These are phyloP conservation scores for Sebastes taczanowskii DNA, from an alignment of 2,797 vertebrate species.

Conservation along the genomic window DNA sequence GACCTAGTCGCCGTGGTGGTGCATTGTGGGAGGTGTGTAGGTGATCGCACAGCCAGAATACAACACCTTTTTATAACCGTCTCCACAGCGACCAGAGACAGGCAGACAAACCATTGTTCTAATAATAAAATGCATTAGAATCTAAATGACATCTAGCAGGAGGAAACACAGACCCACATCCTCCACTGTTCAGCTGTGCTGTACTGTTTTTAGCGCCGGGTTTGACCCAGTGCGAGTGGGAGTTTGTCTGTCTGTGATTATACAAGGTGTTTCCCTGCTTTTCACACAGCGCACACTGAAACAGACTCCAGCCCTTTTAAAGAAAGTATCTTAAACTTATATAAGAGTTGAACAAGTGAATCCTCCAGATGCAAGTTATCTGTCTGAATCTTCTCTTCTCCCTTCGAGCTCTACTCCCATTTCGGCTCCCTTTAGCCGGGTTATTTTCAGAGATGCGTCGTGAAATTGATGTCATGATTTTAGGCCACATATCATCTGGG, in stretches of 20 bases:
- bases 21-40: conserved; percentile 93
- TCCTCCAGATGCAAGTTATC: background rate
- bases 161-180: conserved; percentile 1
- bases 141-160: background rate
- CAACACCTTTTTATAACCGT: background rate
- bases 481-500: background rate
- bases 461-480: conserved; percentile 2
- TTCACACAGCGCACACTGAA: background rate
- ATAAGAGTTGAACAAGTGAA: background rate
- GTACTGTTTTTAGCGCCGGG: background rate
- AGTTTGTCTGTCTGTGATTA: conserved; percentile 35
- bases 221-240: conserved; percentile 21
- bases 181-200: background rate
- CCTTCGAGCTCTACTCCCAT: background rate
- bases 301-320: background rate
- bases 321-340: background rate
- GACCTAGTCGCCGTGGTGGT: conserved; percentile 96
- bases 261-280: conserved; percentile 29
- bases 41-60: background rate
- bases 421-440: background rate
- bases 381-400: background rate
- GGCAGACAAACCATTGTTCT: background rate
- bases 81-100: conserved; percentile 12
- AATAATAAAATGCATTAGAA: conserved; percentile 16
- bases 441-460: conserved; percentile 10